A percentile compares a stretch with the other conserved stretches of the same genome.
Conservation (phyloP, 1,140 invertebrate species). For the Drosophila serrata region DNA sequence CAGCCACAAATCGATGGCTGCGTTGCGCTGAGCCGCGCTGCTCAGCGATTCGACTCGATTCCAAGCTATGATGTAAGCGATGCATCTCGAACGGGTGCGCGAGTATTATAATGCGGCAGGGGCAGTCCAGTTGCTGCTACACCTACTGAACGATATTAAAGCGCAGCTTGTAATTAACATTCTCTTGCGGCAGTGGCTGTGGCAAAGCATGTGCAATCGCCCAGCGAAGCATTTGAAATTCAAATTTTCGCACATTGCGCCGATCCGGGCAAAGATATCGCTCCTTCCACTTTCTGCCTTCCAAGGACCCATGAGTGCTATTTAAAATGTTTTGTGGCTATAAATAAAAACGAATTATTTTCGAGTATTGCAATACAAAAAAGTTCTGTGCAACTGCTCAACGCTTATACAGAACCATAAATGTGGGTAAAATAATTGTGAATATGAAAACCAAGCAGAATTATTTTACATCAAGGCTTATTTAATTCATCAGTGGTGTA, state of each 20-base stretch:
- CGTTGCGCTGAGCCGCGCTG: neutral
- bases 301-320: neutral
- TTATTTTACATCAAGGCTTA: neutral
- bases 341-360: conserved; percentile 4
- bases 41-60: conserved; percentile 11
- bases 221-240: conserved; percentile 41
- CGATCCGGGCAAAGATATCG: too few species aligned
- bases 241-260: conserved; percentile 42
- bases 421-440: neutral
- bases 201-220: conserved; percentile 15
- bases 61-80: conserved; percentile 38
- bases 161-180: conserved; percentile 53
- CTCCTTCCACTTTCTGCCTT: conserved; percentile 2
- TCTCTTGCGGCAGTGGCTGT: conserved; percentile 15
- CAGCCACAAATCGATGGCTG: conserved; percentile 38
- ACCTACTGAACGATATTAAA: conserved; percentile 54
- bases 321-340: neutral
- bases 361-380: neutral
- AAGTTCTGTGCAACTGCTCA: neutral
- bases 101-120: conserved; percentile 14
- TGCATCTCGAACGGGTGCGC: neutral
- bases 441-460: neutral
- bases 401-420: neutral
- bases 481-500: neutral
- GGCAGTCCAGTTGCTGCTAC: conserved; percentile 17